Conservation (phyloP, 2,888 invertebrate genomes). For the Resseliella maxima region DNA sequence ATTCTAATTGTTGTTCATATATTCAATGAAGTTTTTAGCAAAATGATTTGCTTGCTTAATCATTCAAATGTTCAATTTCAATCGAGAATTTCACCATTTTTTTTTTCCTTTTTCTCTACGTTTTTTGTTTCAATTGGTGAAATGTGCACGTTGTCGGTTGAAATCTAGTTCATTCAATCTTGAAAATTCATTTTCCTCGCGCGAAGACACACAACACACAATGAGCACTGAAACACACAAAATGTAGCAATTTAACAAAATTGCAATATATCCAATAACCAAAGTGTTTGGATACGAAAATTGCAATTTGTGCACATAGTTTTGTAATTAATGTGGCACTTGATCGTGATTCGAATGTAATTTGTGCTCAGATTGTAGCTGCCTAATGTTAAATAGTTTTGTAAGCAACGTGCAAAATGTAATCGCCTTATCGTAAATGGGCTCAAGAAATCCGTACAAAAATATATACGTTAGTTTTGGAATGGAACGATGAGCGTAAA, state of each 20-base stretch:
- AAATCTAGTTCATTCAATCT: conserved; percentile 42
- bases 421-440: conserved; percentile 10
- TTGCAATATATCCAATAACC: neutral
- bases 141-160: neutral
- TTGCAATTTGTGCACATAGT: neutral
- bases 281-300: neutral
- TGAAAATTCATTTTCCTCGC: neutral
- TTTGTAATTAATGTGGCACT: conserved; percentile 44
- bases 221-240: neutral
- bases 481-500: no score
- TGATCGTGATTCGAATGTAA: conserved; percentile 49
- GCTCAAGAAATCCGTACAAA: neutral
- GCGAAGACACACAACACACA: neutral
- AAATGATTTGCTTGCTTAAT: neutral
- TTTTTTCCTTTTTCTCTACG: no score
- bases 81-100: neutral
- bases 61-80: neutral
- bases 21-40: neutral
- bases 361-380: conserved; percentile 9
- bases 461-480: no score
- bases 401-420: conserved; percentile 24
- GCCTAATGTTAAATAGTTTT: neutral
- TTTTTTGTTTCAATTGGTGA: neutral
- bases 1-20: neutral
- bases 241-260: neutral